Base-by-base conservation (phyloP, 2,113 vertebrate species). In the Mohoua ochrocephala region DNA sequence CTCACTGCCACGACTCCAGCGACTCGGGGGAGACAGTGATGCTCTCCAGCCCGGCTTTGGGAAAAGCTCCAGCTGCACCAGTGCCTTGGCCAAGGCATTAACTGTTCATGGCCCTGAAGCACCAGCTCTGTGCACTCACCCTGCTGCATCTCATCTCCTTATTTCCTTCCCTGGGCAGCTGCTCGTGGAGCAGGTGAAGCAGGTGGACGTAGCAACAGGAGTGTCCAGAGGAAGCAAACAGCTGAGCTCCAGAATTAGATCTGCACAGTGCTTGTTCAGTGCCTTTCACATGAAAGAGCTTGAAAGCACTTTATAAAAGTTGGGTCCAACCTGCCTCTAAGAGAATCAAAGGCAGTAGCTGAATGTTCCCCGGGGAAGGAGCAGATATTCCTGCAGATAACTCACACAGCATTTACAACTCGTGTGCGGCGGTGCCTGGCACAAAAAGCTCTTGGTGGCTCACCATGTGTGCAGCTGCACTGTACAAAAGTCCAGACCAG, bases 401-500 rank as follows among this genome's bases (percentile, higher is more conserved):
- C 31, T 83, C 45, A 30, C 37, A 10, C 19, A 16, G 50, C 35
- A 8, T 44, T 85, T 77, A 57, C 71, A 57, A 2, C 59, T 74
- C 3, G 0, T 39, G 31, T 24, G 16, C 0, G 0, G 59, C 0
- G 0, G 28, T 54, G 64, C 23, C 84, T 41, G 52, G 45, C 41
- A 67, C 0, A 0, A 49, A 80, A 74, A 47, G 22, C 44, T 83
- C 10, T 27, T 70, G 54, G 14, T 67, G 52, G 73, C 76, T 84
- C 70, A 78, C 19, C 20, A 6, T 10, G 10, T 49, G 13, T 37
- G 35, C 70, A 88, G 54, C 90, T 91, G 61, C 57, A 33, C 59
- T n/a, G 28, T 44, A 20, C 63, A 23, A 42, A 54, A 63, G 31
- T 74, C 75, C 85, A 94, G 91, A 90, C 22, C 52, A 63, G 47